Conservation (phyloP, 2,113 vertebrate genomes). For the Alethe castanea region DNA sequence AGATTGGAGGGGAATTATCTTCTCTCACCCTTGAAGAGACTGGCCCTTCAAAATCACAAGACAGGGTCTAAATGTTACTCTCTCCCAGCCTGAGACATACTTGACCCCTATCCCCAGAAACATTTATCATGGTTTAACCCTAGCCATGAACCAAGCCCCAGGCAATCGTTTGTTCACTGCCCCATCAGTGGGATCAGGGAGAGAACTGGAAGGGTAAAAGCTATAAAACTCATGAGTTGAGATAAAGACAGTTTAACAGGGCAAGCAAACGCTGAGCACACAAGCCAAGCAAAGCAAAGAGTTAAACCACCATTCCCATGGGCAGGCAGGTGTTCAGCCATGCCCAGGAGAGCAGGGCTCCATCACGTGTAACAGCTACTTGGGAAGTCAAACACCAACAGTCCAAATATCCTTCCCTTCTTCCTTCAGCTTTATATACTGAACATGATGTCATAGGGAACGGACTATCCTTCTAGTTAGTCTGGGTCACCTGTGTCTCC, state of each 20-base stretch:
- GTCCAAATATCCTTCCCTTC: neutral
- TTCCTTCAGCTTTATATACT: neutral
- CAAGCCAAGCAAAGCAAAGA: neutral
- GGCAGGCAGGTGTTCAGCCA: neutral
- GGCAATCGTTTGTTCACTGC: rapidly evolving
- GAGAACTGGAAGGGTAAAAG: neutral
- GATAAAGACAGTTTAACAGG: neutral
- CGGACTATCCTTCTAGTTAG: neutral
- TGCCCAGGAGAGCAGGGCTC: neutral
- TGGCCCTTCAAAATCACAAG: neutral
- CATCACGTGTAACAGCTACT: neutral
- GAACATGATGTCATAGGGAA: neutral
- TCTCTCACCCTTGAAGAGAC: neutral
- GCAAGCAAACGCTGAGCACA: neutral
- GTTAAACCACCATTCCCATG: neutral
- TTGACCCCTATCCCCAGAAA: neutral
- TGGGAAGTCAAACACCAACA: neutral
- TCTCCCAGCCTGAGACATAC: neutral
- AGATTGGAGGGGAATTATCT: neutral
- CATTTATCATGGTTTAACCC: neutral
- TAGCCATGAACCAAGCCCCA: neutral
- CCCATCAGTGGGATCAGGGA: neutral
- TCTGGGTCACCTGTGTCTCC: neutral
- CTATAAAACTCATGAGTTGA: neutral
- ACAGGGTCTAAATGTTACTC: neutral